Base-by-base conservation (phyloP, 64 coral and sea anemone species). In the Platygyra sinensis region DNA sequence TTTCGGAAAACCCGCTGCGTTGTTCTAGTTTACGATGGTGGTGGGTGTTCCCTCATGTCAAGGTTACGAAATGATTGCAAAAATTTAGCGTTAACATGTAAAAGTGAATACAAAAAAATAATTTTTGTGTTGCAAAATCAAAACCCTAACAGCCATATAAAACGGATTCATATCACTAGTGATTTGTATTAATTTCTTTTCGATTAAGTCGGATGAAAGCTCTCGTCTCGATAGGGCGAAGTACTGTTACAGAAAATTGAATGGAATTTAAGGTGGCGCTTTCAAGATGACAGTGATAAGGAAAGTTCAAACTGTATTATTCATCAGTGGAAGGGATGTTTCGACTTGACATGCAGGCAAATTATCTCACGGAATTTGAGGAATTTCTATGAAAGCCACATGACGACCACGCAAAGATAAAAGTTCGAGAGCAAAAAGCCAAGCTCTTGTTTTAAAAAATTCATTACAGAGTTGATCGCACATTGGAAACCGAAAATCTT, bases 301-400 rank as follows among this genome's bases (percentile, higher is more conserved):
- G n/a, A 69, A 69, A 25, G 22, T 69, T 69, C 10, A 27, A 27
- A 27, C 10, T 36, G 20, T 69, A 5, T 27, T 69, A 10, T 69
- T 24, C 20, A n/a, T 10, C 24, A n/a, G 65, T 69, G 65, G 24
- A 69, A 69, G n/a, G 65, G 65, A 69, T 69, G 65, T 69, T 69
- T 69, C n/a, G 65, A 27, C 65, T 69, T 69, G 65, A 25, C n/a
- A 69, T 29, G 65, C 65, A 69, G n/a, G 65, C n/a, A 69, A 69
- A 69, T 69, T 69, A 69, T 69, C 65, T n/a, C 20, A 69, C 5
- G 65, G 65, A 69, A 69, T 69, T 27, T 29, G 10, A 25, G 24
- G 65, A 69, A 69, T 69, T 69, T 69, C 65, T 12, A 27, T 69
- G 22, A 69, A 69, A 69, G 22, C 63, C 65, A 27, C n/a, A n/a